These are phyloP conservation scores for Sebastes baramenuke DNA, from an alignment of 2,797 vertebrate genomes.

Conservation along the genomic window DNA sequence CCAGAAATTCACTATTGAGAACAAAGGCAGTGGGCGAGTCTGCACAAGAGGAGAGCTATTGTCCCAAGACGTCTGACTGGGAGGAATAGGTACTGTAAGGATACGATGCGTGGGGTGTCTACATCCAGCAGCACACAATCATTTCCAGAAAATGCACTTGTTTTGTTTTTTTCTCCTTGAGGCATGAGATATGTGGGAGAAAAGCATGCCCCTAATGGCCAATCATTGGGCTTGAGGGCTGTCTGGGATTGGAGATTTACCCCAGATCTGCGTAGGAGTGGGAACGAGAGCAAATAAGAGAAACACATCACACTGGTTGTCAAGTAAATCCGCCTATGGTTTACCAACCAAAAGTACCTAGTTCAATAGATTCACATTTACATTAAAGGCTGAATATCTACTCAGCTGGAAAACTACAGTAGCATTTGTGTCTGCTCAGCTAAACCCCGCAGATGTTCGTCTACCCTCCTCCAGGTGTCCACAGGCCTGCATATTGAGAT, in stretches of 20 bases:
- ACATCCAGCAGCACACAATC: constrained; percentile 13
- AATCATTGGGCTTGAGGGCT: constrained; percentile 18
- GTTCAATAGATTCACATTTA: constrained; percentile 11
- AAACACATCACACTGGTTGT: not conserved
- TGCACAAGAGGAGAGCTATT: constrained; percentile 24
- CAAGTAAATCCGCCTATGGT: not conserved
- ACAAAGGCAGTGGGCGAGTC: not conserved
- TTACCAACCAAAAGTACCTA: not conserved
- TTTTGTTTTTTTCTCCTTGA: not conserved
- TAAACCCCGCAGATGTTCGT: constrained; percentile 51
- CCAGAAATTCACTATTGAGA: not conserved
- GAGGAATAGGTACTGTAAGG: constrained; percentile 28
- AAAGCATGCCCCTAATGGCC: constrained; percentile 23
- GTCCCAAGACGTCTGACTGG: constrained; percentile 17
- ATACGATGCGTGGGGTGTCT: constrained; percentile 12
- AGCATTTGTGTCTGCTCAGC: constrained; percentile 50
- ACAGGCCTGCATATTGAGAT: constrained; percentile 35
- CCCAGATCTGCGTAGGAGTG: constrained; percentile 1
- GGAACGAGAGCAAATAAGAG: constrained; percentile 1
- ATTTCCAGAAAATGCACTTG: not conserved
- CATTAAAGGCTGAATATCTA: not conserved
- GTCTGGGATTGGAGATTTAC: not conserved
- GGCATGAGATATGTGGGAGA: not conserved
- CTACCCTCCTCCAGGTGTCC: constrained; percentile 30
- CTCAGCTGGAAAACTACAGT: constrained; percentile 26